A percentile compares a stretch with the other conserved stretches of the same genome.
phyloP scores from a whole-genome alignment of 2,797 vertebrate genomes.

The Typhlichthys eigenmanni region DNA sequence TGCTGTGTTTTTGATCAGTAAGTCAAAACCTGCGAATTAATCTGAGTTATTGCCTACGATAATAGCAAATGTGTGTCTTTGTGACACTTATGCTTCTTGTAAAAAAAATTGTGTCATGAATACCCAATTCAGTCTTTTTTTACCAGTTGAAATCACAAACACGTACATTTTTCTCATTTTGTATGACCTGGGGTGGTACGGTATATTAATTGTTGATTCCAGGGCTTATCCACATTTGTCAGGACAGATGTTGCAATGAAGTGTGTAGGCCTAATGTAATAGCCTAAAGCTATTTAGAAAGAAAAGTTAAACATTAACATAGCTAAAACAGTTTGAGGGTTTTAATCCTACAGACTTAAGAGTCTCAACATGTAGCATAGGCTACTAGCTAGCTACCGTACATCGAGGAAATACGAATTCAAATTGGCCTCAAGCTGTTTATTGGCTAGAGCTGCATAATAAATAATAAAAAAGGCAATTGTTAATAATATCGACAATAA shows the following conservation, averaged over 20 bases:
- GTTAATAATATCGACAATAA: conserved; percentile 29
- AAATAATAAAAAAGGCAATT: conserved; percentile 26
- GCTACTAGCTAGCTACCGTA: conserved; percentile 15
- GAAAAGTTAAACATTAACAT: conserved; percentile 49
- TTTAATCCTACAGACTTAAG: conserved; percentile 28
- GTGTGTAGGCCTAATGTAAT: background rate
- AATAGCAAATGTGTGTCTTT: too few species aligned
- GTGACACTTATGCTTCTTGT: too few species aligned
- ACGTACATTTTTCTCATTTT: too few species aligned
- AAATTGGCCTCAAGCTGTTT: conserved; percentile 19
- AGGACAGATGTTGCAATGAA: background rate
- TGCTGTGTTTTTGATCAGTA: too few species aligned
- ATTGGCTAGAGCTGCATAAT: conserved; percentile 15
- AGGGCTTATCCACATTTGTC: background rate
- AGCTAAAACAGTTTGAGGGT: conserved; percentile 44
- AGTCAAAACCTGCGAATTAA: too few species aligned
- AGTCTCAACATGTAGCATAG: conserved; percentile 9
- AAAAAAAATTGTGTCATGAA: too few species aligned
- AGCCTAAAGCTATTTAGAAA: background rate
- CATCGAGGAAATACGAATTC: conserved; percentile 12
- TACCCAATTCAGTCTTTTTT: too few species aligned
- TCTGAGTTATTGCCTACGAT: too few species aligned
- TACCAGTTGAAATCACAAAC: too few species aligned
- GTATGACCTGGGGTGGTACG: too few species aligned
- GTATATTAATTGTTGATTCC: too few species aligned